Evolutionary conservation across 1,140 invertebrate genomes (phyloP), one percentile per base, ranked within the genome.

Genomic region (Alviniconcha marisindica): DNA sequence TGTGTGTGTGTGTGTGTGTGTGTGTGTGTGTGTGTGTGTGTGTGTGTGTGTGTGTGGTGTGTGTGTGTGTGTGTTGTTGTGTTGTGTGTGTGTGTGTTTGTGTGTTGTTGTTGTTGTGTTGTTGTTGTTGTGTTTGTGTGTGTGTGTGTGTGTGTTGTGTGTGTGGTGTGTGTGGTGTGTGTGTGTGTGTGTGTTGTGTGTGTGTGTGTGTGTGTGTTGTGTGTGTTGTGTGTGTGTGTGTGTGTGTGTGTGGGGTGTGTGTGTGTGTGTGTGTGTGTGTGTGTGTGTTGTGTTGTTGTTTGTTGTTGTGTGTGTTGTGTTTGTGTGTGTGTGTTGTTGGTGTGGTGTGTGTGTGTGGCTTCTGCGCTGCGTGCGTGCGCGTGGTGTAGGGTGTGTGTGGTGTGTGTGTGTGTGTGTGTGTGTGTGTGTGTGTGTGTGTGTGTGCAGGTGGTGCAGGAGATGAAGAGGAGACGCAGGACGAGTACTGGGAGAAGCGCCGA

Each of bases 201-300:
- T 63, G 21, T 63, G 21, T 63, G 60, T 63, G 10, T 10, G 60
- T 63, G 10, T 63, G 60, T 63, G 24, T 14, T 15, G 63, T 31
- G n/a, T 28, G 63, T 74, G 14, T 2, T 24, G 36, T n/a, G 38
- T 36, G 31, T 74, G 28, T 36, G 4, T 38, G 66, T 10, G 33
- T 71, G 21, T 71, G 66, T 71, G 33, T 71, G 28, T 31, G 24
- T 31, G 66, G 5, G 66, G 14, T 12, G 66, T 71, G 33, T 38
- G 66, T 38, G 66, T 38, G 66, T 66, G 63, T 66, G 63, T 66
- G 63, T 66, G 63, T 66, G 63, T 66, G 63, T 66, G 63, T 66
- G 63, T 66, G 63, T 66, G 63, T 33, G 63, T 66, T n/a, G 63
- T 7, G 63, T 33, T n/a, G 5, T n/a, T 33, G 63, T 66, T n/a